A percentile compares a stretch with the other conserved stretches of the same genome.
These are phyloP conservation scores for Ispidina lecontei DNA, from an alignment of 2,797 vertebrate genomes.

Conservation along the genomic window DNA sequence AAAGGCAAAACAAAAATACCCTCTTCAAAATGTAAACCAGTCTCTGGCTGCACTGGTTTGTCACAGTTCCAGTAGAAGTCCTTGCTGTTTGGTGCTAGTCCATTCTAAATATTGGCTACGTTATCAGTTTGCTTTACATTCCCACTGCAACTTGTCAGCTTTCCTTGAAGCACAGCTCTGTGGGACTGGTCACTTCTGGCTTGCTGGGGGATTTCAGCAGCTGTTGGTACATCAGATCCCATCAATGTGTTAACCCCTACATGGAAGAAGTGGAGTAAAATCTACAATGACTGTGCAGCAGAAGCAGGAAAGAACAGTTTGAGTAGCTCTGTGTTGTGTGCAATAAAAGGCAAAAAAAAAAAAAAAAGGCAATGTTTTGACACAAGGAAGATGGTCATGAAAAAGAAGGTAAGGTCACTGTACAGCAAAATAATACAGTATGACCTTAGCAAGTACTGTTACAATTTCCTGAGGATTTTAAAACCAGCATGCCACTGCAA, in stretches of 20 bases:
- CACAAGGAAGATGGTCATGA: background rate
- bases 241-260: background rate
- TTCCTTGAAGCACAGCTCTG: background rate
- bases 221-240: background rate
- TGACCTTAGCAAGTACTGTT: background rate
- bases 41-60: background rate
- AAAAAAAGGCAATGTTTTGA: background rate
- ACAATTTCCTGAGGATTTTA: background rate
- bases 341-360: background rate
- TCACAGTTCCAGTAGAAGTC: background rate
- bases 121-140: background rate
- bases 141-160: background rate
- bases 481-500: background rate
- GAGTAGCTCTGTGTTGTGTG: background rate
- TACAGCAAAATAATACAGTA: background rate
- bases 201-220: background rate
- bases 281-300: fast-evolving
- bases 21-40: background rate
- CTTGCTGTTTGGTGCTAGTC: background rate
- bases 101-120: background rate
- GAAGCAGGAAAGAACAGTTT: background rate
- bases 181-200: background rate
- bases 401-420: background rate
- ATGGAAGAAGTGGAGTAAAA: background rate
- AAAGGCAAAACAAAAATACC: background rate